A percentile compares a stretch with the other conserved stretches of the same genome.
Conservation (phyloP, 2,797 vertebrate genomes). For the Typhlichthys subterraneus region DNA sequence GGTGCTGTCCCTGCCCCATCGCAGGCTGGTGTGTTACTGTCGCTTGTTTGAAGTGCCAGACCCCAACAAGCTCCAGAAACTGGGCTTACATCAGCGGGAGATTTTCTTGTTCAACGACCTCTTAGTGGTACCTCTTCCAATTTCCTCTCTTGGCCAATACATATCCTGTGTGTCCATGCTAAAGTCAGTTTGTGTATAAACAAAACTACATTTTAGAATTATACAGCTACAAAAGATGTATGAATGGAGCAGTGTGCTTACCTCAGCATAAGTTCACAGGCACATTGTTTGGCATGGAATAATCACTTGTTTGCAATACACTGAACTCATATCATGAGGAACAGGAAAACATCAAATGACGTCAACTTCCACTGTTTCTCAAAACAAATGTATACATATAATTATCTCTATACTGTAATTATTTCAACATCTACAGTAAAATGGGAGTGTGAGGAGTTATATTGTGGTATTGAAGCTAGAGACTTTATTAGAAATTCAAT, state of each 20-base stretch:
- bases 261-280: no score
- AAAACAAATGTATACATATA: no score
- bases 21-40: constrained; percentile 97
- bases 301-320: no score
- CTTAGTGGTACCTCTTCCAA: constrained; percentile 84
- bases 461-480: no score
- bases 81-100: constrained; percentile 96
- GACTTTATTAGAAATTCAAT: no score
- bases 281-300: no score
- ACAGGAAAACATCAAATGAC: no score
- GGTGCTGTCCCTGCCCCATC: constrained; percentile 95
- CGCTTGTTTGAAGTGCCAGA: constrained; percentile 98
- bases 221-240: not conserved
- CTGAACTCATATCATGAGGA: no score
- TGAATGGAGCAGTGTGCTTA: not conserved
- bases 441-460: no score
- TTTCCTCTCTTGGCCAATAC: not conserved
- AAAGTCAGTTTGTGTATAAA: not conserved
- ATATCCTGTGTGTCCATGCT: not conserved
- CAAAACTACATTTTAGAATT: not conserved
- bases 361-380: no score
- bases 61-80: constrained; percentile 96
- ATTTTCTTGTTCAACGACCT: constrained; percentile 99
- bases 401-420: no score
- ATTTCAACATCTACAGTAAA: no score